Conservation (phyloP, 2,888 invertebrate species). For the Willowsia nigromaculata region DNA sequence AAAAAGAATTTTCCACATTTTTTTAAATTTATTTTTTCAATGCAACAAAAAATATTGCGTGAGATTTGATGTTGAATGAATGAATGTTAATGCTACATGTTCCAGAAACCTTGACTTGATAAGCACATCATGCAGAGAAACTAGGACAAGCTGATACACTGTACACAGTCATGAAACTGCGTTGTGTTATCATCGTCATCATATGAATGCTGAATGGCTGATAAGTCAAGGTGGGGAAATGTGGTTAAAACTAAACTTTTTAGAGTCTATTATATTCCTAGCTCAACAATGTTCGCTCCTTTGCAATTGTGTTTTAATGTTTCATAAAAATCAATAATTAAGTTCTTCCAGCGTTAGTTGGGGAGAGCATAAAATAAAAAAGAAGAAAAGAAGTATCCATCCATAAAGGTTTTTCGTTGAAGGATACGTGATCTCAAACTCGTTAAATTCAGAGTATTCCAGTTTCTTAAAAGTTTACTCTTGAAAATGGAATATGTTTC, state of each 20-base stretch:
- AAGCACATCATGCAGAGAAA: background rate
- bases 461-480: no score
- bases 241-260: background rate
- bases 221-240: background rate
- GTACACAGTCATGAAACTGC: background rate
- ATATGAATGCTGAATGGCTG: background rate
- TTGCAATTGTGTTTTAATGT: no score
- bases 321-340: no score
- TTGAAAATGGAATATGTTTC: no score
- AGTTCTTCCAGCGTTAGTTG: no score
- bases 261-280: no score
- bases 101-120: conserved; percentile 31
- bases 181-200: background rate
- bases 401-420: no score
- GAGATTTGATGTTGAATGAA: background rate
- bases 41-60: background rate
- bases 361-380: no score
- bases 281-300: no score
- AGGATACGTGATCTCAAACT: no score
- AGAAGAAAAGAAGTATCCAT: no score
- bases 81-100: background rate
- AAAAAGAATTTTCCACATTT: background rate
- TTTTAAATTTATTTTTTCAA: background rate
- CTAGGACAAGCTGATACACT: conserved; percentile 8
- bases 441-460: no score